Evolutionary conservation across 2,113 vertebrate species (phyloP), one percentile per base, ranked within the genome.

Genomic region (Ctenodactylus gundi): DNA sequence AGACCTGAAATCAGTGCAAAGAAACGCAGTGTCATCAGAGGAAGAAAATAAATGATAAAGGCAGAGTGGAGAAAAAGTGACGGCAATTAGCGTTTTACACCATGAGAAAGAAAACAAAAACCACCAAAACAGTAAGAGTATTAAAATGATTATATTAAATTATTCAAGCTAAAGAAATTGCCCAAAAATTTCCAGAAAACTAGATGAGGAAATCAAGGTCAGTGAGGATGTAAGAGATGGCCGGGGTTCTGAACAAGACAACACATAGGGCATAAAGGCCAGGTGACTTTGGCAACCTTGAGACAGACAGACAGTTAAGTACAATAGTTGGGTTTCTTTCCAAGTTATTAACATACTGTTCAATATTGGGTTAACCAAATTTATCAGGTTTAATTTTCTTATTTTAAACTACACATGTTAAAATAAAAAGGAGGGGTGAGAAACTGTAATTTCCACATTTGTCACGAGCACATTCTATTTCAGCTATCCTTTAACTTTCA

Each of bases 11-110:
- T 9, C 13, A 39, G 68, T 1, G 18, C 8, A 29, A 4, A 20
- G 6, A 25, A 29, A n/a, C 0, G 2, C 0, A 0, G 25, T 0
- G 2, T 0, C 0, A 0, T 34, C 0, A 0, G 21, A 72, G 64
- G 17, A 34, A 23, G 1, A 1, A 0, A 0, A 5, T 0, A 1
- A 0, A 7, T 27, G 1, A 6, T 2, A 12, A 34, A 75, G 20
- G 9, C 0, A 2, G 4, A 12, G 6, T 21, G 4, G 7, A 20
- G 39, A 15, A 41, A 20, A 29, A 12, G 14, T 1, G 2, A 6
- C 31, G 0, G 15, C 7, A 1, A 8, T 1, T 6, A 23, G 6
- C 58, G n/a, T 4, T 65, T 15, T 44, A 41, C 73, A 83, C 36
- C 2, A 25, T n/a, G n/a, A 27, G 12, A 0, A 8, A 0, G 6